Base-by-base conservation (phyloP, 2,888 invertebrate genomes). In the Agonopterix heracliana region DNA sequence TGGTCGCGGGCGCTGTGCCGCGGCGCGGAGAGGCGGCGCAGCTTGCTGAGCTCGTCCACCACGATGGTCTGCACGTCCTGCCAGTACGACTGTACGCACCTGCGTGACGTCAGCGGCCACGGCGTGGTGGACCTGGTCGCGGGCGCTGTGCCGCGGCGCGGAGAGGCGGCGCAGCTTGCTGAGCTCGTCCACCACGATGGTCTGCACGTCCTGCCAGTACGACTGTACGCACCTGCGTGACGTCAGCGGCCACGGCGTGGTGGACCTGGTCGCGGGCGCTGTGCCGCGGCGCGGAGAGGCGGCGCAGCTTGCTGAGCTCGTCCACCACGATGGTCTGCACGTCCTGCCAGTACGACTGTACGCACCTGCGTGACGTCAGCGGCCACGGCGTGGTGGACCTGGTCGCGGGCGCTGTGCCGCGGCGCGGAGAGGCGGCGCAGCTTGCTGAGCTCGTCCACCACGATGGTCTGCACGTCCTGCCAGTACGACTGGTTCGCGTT, bases 301-400 rank as follows among this genome's bases (percentile, higher is more conserved):
- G 95, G 36, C 94, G 90, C 64, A 98, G 88, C 82, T 97, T 97
- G 68, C 94, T 92, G 48, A 98, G 86, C 81, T 98, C 98, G 80
- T 98, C 98, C 77, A 95, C 92, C 3, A 97, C 98, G 58, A 99
- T 98, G 38, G 96, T 95, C 48, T 96, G 96, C 68, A 99, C 96
- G 77, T 99, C 99, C 66, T 94, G 93, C 99, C 99, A 99, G 84
- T 98, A 99, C 69, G 95, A 81, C 98, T 95, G 93, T n/a, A n/a
- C n/a, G n/a, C n/a, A n/a, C 81, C 62, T 89, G 90, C 0, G 94
- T 93, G 14, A 99, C 97, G 81, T 99, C 98, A 43, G 93, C 92
- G 2, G 94, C 95, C 0, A 99, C 98, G 13, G 97, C 94, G 62
- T 94, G 93, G 83, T 99, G 97, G 59, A 99, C 98, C 46, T 93